phyloP scores from a whole-genome alignment of 2,888 invertebrate genomes.

The Mantis religiosa region DNA sequence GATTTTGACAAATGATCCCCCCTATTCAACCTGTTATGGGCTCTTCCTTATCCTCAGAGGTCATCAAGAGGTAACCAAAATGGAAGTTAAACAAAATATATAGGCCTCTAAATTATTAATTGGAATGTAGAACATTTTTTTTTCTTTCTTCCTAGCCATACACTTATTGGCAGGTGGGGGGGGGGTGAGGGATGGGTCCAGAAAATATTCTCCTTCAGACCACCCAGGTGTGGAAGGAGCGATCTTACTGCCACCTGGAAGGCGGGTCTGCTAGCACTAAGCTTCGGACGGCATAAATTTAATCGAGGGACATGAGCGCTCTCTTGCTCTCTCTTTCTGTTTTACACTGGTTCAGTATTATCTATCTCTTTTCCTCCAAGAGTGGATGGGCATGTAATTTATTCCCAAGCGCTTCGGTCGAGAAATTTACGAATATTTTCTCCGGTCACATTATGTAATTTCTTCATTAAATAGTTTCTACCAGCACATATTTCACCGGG shows the following conservation, averaged over 20 bases:
- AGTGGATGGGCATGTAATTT: conserved; percentile 8
- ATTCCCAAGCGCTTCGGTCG: conserved; percentile 16
- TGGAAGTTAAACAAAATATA: not conserved
- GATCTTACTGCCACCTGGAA: conserved; percentile 29
- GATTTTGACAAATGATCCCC: not conserved
- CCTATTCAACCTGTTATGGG: not conserved
- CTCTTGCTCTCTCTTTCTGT: not conserved
- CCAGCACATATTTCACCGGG: not conserved
- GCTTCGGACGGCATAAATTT: conserved; percentile 23
- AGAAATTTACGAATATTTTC: conserved; percentile 18
- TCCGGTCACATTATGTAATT: conserved; percentile 6
- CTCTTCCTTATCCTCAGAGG: not conserved
- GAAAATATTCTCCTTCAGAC: conserved; percentile 8
- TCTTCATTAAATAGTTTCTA: conserved; percentile 1
- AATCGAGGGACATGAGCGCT: conserved; percentile 8
- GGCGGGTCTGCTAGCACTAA: conserved; percentile 27
- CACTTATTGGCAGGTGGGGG: conserved; percentile 20
- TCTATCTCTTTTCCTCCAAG: not conserved
- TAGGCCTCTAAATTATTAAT: conserved; percentile 26
- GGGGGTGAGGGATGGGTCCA: not conserved
- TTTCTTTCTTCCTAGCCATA: not conserved
- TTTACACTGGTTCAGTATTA: not conserved
- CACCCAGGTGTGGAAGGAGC: conserved; percentile 31
- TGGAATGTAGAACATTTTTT: conserved; percentile 22
- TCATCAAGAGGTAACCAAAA: not conserved